Evolutionary conservation across 1,140 invertebrate species (phyloP), one percentile per base, ranked within the genome.

Genomic region (Drosophila navojoa): DNA sequence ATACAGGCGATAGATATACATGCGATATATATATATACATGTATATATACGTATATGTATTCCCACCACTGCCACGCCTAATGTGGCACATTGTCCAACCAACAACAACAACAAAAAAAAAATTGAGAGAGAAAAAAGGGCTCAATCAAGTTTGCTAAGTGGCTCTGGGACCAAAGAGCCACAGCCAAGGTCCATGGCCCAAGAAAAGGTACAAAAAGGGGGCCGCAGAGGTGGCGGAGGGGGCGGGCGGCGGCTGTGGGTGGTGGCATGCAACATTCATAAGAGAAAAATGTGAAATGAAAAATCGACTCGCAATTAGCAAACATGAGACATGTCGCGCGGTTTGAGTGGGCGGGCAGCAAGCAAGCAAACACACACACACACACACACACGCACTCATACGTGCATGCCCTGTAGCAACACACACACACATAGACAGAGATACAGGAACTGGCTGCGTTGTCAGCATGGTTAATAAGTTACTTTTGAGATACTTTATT

Each of bases 241-340:
- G n/a, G n/a, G n/a, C n/a, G n/a, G n/a, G n/a, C n/a, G n/a, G n/a
- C n/a, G n/a, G n/a, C n/a, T n/a, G n/a, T n/a, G n/a, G n/a, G n/a
- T n/a, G n/a, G n/a, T 9, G 6, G 5, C 42, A 16, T 5, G 6
- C 35, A 7, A 38, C 35, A 38, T 38, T 38, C 35, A 38, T 38
- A 38, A 38, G 35, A 38, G 84, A 89, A 71, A 89, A 89, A 79
- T 89, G 82, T 73, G 79, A 82, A 89, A 89, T 89, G 84, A 89
- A 89, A 89, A 89, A 87, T 87, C 82, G 79, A 90, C 79, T 82
- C 76, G 87, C 87, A 90, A 90, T 90, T 90, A 90, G 87, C 82
- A 90, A 84, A 87, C 84, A 89, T 87, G 79, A 87, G 82, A 75
- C 76, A 87, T 66, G 62, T 73, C 57, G 53, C 70, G 63, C 38